These are phyloP conservation scores for Tretioscincus oriximinensis DNA, from an alignment of 2,113 vertebrate genomes.

Conservation along the genomic window DNA sequence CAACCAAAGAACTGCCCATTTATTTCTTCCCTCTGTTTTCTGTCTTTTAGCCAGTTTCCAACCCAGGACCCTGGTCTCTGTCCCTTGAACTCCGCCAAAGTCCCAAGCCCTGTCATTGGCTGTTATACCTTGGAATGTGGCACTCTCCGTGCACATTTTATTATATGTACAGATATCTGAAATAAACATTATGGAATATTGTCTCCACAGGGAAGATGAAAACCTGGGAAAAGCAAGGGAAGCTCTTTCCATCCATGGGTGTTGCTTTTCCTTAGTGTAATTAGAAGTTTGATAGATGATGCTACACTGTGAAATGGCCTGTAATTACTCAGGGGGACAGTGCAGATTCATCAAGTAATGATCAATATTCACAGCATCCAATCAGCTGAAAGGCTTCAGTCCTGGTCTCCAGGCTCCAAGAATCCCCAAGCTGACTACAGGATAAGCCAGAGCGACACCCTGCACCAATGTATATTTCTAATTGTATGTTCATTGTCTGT, in stretches of 20 bases:
- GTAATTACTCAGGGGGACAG: slow-evolving; percentile 44
- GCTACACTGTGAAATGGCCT: slow-evolving; percentile 30
- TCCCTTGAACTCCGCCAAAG: too few relatives aligned
- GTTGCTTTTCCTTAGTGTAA: neutral
- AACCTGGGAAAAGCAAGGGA: neutral
- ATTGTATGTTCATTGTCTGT: neutral
- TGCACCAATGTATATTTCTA: neutral
- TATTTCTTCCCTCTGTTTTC: too few relatives aligned
- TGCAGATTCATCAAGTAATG: slow-evolving; percentile 31
- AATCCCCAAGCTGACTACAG: neutral
- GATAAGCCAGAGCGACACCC: neutral
- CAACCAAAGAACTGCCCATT: too few relatives aligned
- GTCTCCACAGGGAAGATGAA: neutral
- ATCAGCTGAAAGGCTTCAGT: slow-evolving; percentile 12
- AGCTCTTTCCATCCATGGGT: neutral
- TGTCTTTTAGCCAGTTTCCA: too few relatives aligned
- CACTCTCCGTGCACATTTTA: too few relatives aligned
- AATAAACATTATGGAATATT: neutral
- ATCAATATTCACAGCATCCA: slow-evolving; percentile 38
- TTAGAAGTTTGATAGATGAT: slow-evolving; percentile 33
- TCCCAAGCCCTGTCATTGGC: too few relatives aligned
- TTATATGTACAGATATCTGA: neutral
- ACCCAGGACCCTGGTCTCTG: too few relatives aligned
- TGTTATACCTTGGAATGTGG: too few relatives aligned
- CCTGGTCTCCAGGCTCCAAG: neutral